These are phyloP conservation scores for Caenorhabditis elegans DNA, from an alignment of 1,140 invertebrate genomes.

Conservation along the genomic window WBcel235 BX284602.5:5840001-5840500, in stretches of 20 bases:
- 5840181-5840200: constrained; percentile 61
- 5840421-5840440: constrained; percentile 62
- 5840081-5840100: constrained; percentile 50
- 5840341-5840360: constrained; percentile 59
- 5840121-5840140: constrained; percentile 55
- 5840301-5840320: constrained; percentile 53
- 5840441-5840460: constrained; percentile 61
- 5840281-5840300: neutral
- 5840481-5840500: constrained; percentile 64
- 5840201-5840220: constrained; percentile 63
- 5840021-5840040: constrained; percentile 64
- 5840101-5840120: neutral
- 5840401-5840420: constrained; percentile 61
- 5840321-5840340: constrained; percentile 58
- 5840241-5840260: constrained; percentile 62
- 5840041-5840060: constrained; percentile 59
- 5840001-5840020: constrained; percentile 64
- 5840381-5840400: constrained; percentile 60
- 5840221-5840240: constrained; percentile 59
- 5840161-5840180: constrained; percentile 59
- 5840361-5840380: constrained; percentile 65
- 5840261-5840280: constrained; percentile 49
- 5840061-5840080: constrained; percentile 63
- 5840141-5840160: constrained; percentile 64
- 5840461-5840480: constrained; percentile 62